Evolutionary conservation across 2,113 vertebrate genomes (phyloP).

Genomic region (Fregetta grallaria): DNA sequence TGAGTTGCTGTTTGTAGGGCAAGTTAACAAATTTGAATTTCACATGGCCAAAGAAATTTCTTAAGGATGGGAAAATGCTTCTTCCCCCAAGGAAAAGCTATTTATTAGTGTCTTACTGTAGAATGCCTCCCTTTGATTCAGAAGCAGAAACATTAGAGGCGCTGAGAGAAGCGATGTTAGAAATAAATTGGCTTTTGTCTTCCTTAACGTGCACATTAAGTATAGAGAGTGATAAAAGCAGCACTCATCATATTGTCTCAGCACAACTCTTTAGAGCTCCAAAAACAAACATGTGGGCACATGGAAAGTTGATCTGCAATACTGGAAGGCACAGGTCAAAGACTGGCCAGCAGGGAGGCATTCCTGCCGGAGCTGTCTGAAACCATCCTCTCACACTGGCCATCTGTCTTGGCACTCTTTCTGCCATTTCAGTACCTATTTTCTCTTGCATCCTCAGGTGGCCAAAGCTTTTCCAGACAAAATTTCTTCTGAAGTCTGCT

Average conservation of each 20-base stretch:
- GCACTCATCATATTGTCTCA: not conserved
- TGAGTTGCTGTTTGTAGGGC: constrained; percentile 65
- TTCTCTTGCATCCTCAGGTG: not conserved
- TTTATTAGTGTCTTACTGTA: constrained; percentile 35
- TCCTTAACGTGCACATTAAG: not conserved
- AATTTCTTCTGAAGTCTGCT: not conserved
- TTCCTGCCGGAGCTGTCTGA: not conserved
- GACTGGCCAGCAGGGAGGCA: not conserved
- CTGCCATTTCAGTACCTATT: not conserved
- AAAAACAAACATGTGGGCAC: not conserved
- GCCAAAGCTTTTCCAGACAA: not conserved
- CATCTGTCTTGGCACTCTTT: not conserved
- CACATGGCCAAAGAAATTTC: constrained; percentile 46
- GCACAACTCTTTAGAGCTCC: not conserved
- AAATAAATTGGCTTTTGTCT: constrained; percentile 45
- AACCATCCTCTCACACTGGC: not conserved
- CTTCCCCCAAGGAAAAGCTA: constrained; percentile 59
- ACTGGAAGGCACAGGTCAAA: not conserved
- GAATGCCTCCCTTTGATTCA: constrained; percentile 45
- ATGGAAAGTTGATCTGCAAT: not conserved
- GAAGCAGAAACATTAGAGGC: not conserved
- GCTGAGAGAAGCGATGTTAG: not conserved
- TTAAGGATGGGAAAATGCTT: constrained; percentile 53
- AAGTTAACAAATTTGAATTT: constrained; percentile 73
- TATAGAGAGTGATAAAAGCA: not conserved